phyloP scores from a whole-genome alignment of 1,140 invertebrate genomes.

The Trichonephila inaurata region DNA sequence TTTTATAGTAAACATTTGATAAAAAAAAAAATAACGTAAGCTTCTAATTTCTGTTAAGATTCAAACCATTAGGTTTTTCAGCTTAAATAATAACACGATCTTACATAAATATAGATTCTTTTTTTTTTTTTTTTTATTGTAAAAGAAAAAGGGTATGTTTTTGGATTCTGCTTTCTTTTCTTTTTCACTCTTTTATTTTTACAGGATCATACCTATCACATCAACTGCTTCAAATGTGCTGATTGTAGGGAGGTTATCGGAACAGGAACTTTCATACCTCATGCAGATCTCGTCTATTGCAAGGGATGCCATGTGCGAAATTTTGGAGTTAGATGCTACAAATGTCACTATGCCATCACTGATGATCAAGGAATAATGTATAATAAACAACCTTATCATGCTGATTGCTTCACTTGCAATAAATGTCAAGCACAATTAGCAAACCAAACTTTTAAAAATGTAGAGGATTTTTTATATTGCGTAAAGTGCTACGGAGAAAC shows the following conservation, averaged over 20 bases:
- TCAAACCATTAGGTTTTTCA: too few species aligned
- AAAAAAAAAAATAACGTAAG: too few species aligned
- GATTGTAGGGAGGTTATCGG: constrained; percentile 17
- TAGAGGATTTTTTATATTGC: constrained; percentile 20
- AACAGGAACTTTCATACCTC: not conserved
- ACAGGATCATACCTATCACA: constrained; percentile 19
- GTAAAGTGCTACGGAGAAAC: constrained; percentile 26
- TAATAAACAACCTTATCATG: constrained; percentile 48
- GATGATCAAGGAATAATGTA: constrained; percentile 47
- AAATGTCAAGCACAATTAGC: not conserved
- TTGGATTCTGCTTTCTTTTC: too few species aligned
- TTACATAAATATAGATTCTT: too few species aligned
- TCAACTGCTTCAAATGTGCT: constrained; percentile 34
- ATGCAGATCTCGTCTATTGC: not conserved
- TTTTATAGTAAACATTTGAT: too few species aligned
- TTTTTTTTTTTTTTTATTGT: too few species aligned
- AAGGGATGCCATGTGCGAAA: constrained; percentile 6
- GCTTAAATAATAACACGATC: too few species aligned
- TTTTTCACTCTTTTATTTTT: not conserved
- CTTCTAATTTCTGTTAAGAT: too few species aligned
- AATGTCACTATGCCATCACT: constrained; percentile 35
- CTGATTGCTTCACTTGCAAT: constrained; percentile 25
- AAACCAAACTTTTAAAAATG: constrained; percentile 31
- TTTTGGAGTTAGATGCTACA: constrained; percentile 26
- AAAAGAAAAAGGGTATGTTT: too few species aligned